Conservation (phyloP, 2,797 vertebrate species). For the Propithecus perrieri region DNA sequence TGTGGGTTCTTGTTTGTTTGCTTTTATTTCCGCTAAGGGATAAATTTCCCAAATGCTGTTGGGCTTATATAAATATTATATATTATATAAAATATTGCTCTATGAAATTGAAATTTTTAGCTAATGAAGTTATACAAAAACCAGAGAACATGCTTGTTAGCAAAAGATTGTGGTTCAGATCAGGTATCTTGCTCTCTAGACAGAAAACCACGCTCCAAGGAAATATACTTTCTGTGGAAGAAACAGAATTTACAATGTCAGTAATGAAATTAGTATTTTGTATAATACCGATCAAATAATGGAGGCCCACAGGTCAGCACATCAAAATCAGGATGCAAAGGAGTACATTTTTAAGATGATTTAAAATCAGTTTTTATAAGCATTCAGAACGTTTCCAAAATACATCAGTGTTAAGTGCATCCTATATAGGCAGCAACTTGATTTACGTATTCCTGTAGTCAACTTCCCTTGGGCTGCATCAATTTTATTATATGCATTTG, state of each 20-base stretch:
- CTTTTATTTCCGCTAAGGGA: neutral
- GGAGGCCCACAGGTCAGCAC: neutral
- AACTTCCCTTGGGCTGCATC: neutral
- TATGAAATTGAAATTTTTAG: neutral
- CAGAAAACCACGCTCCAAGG: neutral
- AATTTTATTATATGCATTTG: neutral
- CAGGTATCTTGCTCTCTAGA: neutral
- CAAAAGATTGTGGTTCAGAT: neutral
- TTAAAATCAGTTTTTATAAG: slow-evolving; percentile 1
- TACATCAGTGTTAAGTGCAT: neutral
- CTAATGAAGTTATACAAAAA: neutral
- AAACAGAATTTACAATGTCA: neutral
- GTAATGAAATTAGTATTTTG: slow-evolving; percentile 7
- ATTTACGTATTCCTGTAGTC: neutral
- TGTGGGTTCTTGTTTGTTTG: neutral
- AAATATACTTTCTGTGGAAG: neutral
- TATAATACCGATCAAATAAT: neutral
- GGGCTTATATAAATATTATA: neutral
- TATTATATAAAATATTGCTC: neutral
- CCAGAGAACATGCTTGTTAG: neutral
- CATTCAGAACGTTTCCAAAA: slow-evolving; percentile 9
- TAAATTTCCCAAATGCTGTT: neutral
- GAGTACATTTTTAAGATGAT: neutral
- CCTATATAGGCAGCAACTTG: neutral
- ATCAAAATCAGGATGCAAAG: neutral